These are phyloP conservation scores for Invenusta paracnida DNA, from an alignment of 2,888 invertebrate species.

Conservation along the genomic window DNA sequence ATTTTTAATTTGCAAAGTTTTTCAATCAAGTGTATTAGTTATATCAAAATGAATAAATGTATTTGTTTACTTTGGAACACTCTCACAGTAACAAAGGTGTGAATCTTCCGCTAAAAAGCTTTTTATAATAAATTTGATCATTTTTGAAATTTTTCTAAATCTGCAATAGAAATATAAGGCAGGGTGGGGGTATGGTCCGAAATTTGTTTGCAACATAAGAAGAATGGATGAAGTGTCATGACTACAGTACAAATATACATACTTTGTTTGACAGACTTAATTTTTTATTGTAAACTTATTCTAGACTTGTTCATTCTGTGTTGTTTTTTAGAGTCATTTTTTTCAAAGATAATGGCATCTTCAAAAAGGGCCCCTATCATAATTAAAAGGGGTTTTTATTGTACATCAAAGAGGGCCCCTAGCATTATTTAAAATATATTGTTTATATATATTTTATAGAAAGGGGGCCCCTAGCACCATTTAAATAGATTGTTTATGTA, in stretches of 20 bases:
- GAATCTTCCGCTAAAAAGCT: not conserved
- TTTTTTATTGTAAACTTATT: not conserved
- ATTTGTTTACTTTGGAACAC: no score
- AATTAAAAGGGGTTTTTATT: not conserved
- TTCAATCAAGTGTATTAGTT: no score
- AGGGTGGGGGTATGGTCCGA: no score
- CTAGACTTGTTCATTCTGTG: not conserved
- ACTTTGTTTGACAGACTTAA: conserved; percentile 21
- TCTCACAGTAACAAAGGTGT: not conserved
- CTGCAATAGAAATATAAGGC: not conserved
- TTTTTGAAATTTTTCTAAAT: not conserved
- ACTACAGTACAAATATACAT: conserved; percentile 16
- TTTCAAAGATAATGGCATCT: no score
- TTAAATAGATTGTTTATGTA: not conserved
- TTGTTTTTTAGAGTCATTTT: not conserved
- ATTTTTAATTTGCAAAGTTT: no score
- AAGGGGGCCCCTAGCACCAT: not conserved
- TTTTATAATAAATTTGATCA: not conserved
- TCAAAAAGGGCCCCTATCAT: not conserved
- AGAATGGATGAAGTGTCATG: no score
- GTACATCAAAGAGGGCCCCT: not conserved
- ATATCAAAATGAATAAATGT: no score
- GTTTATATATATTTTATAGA: not conserved
- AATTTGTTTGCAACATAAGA: no score
- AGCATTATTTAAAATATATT: not conserved